Percentiles rank a stretch among this genome's conserved stretches.
These are phyloP conservation scores for Rattus rattus DNA, from an alignment of 2,113 vertebrate species.

Conservation along the genomic window DNA sequence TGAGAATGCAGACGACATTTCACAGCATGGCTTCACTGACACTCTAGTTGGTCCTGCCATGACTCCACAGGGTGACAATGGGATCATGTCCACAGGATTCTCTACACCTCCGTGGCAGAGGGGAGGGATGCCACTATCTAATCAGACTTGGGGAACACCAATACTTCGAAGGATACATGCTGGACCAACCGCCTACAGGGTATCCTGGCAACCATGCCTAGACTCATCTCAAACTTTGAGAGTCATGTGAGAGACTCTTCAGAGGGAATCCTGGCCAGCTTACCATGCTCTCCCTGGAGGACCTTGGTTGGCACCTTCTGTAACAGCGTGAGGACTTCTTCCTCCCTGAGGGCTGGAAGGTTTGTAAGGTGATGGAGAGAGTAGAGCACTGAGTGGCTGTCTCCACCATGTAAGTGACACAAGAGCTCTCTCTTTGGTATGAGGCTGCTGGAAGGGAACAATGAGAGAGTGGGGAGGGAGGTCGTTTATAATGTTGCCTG, in stretches of 20 bases:
- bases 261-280: slow-evolving; percentile 55
- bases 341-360: slow-evolving; percentile 92
- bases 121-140: not conserved
- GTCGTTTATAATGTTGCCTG: not conserved
- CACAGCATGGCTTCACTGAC: not conserved
- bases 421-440: slow-evolving; percentile 90
- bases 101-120: not conserved
- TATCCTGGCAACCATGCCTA: not conserved
- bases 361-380: slow-evolving; percentile 94
- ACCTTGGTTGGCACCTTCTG: slow-evolving; percentile 87
- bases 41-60: not conserved
- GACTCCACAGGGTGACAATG: not conserved
- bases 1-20: not conserved
- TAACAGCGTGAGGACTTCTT: slow-evolving; percentile 92
- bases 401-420: slow-evolving; percentile 92
- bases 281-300: slow-evolving; percentile 79
- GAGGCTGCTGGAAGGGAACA: slow-evolving; percentile 80
- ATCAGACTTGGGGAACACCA: not conserved
- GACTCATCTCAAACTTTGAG: not conserved
- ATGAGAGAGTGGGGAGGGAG: not conserved
- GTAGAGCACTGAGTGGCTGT: slow-evolving; percentile 94
- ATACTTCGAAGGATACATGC: not conserved
- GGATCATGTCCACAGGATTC: not conserved
- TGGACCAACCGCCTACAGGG: not conserved
- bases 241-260: not conserved